A percentile compares a stretch with the other conserved stretches of the same genome.
Evolutionary conservation across 37 sponge, comb jelly and placozoan genomes (phyloP).

Genomic region (Spongia lamella): DNA sequence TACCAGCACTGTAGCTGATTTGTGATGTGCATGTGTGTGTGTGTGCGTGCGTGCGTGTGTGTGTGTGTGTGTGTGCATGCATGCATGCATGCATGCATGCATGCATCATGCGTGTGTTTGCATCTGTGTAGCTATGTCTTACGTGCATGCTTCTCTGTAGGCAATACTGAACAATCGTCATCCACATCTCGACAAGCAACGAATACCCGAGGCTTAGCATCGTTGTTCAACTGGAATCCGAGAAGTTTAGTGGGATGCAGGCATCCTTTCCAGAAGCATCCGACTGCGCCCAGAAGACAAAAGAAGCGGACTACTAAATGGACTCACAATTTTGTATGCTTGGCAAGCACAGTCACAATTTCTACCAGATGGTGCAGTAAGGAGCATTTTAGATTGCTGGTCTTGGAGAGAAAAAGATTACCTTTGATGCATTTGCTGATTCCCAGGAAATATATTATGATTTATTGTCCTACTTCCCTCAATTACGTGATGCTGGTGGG

Average conservation of each 20-base stretch:
- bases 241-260: constrained; percentile 1
- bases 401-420: constrained; percentile 20
- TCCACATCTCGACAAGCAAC: too few relatives aligned
- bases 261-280: background rate
- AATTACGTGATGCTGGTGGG: constrained; percentile 24
- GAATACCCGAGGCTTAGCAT: too few relatives aligned
- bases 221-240: constrained; percentile 25
- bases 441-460: constrained; percentile 2
- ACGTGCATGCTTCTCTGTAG: too few relatives aligned
- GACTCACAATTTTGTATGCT: constrained; percentile 27
- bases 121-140: too few relatives aligned
- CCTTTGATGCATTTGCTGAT: constrained; percentile 1
- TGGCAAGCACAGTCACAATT: constrained; percentile 8
- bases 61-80: too few relatives aligned
- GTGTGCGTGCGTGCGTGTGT: too few relatives aligned
- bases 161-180: too few relatives aligned
- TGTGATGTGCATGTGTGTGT: too few relatives aligned
- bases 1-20: too few relatives aligned
- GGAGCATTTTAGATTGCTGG: constrained; percentile 23
- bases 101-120: too few relatives aligned
- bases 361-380: constrained; percentile 22
- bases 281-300: background rate
- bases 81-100: too few relatives aligned
- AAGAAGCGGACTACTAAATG: constrained; percentile 21
- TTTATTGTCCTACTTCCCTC: constrained; percentile 14